A percentile compares a stretch with the other conserved stretches of the same genome.
phyloP scores from a whole-genome alignment of 2,113 vertebrate genomes.

The Talpa occidentalis region DNA sequence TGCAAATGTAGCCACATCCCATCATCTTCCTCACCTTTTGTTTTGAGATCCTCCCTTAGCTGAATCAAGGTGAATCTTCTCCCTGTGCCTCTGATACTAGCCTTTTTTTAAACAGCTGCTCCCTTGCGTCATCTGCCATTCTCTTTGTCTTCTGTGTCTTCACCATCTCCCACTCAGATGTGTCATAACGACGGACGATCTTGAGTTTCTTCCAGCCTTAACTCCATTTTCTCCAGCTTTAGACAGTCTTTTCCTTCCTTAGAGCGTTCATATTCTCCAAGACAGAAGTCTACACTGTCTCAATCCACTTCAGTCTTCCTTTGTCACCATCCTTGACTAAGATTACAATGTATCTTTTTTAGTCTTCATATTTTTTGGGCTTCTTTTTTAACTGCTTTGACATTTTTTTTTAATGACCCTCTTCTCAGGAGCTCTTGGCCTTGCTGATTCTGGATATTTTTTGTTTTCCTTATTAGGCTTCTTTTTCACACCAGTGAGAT shows the following conservation, averaged over 20 bases:
- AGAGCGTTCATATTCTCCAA: not conserved
- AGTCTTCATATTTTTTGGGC: rapidly evolving
- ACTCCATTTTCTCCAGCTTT: not conserved
- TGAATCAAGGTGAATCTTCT: not conserved
- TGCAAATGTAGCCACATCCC: not conserved
- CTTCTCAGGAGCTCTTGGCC: not conserved
- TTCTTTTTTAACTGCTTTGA: not conserved
- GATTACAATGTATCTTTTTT: rapidly evolving
- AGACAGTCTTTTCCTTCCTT: not conserved
- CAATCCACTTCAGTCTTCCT: not conserved
- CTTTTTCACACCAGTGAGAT: not conserved
- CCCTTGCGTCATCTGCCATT: not conserved
- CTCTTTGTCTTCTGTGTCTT: not conserved
- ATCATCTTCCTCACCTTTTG: not conserved
- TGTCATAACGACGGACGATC: rapidly evolving
- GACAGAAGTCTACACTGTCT: not conserved
- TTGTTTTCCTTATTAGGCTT: not conserved
- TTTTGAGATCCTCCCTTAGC: not conserved
- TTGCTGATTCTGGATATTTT: not conserved
- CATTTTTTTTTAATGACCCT: not conserved
- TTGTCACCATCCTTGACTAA: not conserved
- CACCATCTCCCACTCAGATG: no score
- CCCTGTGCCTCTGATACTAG: rapidly evolving
- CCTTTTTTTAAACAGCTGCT: not conserved
- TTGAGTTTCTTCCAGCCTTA: not conserved